These are phyloP conservation scores for Drosophila anceps DNA, from an alignment of 2,888 invertebrate genomes.

Conservation along the genomic window DNA sequence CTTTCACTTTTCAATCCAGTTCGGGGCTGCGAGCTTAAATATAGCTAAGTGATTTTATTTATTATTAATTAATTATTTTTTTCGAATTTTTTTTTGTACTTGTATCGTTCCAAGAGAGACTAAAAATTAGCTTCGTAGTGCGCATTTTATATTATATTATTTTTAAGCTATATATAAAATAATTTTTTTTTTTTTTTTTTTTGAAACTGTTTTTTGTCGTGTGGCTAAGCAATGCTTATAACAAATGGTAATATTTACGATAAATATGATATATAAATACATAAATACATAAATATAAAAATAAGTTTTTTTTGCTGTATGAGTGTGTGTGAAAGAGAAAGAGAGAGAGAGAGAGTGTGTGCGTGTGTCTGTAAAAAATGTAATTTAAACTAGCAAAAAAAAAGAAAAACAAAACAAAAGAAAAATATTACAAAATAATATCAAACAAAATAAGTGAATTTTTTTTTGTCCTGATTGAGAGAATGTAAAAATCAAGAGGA, in stretches of 20 bases:
- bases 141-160: slow-evolving; percentile 57
- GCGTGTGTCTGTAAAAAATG: slow-evolving; percentile 68
- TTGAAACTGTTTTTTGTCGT: slow-evolving; percentile 14
- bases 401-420: slow-evolving; percentile 22
- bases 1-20: slow-evolving; percentile 35
- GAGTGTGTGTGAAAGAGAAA: slow-evolving; percentile 24
- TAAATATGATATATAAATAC: slow-evolving; percentile 55
- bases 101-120: slow-evolving; percentile 73
- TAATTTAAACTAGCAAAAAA: slow-evolving; percentile 75
- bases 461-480: slow-evolving; percentile 59
- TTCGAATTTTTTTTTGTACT: slow-evolving; percentile 34
- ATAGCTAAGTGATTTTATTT: slow-evolving; percentile 72
- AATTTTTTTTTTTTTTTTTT: slow-evolving; percentile 30
- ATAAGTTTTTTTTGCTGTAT: slow-evolving; percentile 52
- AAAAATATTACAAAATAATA: slow-evolving; percentile 8
- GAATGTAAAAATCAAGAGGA: slow-evolving; percentile 32
- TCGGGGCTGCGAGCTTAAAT: slow-evolving; percentile 68
- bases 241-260: slow-evolving; percentile 57
- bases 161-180: slow-evolving; percentile 46
- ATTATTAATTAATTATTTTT: slow-evolving; percentile 38
- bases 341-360: slow-evolving; percentile 15
- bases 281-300: slow-evolving; percentile 40
- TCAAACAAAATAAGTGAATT: slow-evolving; percentile 49
- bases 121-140: slow-evolving; percentile 71
- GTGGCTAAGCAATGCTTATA: slow-evolving; percentile 70